phyloP scores from a whole-genome alignment of 1,140 invertebrate genomes.

The Drosophila nigrodunni region DNA sequence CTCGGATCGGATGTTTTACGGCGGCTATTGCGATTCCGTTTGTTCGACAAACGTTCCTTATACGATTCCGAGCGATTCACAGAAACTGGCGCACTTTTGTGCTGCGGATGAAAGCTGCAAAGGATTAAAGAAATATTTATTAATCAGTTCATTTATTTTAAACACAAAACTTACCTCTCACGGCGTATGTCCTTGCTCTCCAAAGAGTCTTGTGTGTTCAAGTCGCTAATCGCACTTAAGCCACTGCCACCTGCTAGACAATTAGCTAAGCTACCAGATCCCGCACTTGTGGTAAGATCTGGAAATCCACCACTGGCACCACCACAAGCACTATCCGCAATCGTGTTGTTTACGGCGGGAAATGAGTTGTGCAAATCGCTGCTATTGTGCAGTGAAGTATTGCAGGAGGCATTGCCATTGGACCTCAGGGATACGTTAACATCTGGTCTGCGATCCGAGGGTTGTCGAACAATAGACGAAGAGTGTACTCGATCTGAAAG shows the following conservation, averaged over 20 bases:
- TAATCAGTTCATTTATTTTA: not conserved
- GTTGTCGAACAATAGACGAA: constrained; percentile 77
- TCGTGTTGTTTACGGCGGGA: constrained; percentile 58
- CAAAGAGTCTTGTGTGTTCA: constrained; percentile 64
- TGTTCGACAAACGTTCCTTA: constrained; percentile 86
- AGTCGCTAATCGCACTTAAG: constrained; percentile 50
- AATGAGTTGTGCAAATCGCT: constrained; percentile 75
- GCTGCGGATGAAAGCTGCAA: constrained; percentile 72
- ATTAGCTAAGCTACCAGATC: constrained; percentile 52
- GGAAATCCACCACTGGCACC: constrained; percentile 46
- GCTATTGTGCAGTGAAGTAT: constrained; percentile 62
- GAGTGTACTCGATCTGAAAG: constrained; percentile 73
- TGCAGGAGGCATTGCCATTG: constrained; percentile 76
- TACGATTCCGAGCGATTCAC: constrained; percentile 84
- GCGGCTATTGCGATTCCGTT: constrained; percentile 88
- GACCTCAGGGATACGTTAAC: constrained; percentile 74
- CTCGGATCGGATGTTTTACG: constrained; percentile 91
- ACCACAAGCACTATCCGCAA: constrained; percentile 49
- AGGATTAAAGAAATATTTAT: not conserved
- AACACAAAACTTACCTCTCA: constrained; percentile 59
- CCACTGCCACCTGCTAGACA: constrained; percentile 44
- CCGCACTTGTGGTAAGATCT: constrained; percentile 55
- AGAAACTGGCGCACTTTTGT: constrained; percentile 80
- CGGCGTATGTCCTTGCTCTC: constrained; percentile 70
- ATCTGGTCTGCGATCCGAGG: constrained; percentile 81